Conservation (phyloP, 2,888 invertebrate genomes). For the Parnassius mnemosyne region DNA sequence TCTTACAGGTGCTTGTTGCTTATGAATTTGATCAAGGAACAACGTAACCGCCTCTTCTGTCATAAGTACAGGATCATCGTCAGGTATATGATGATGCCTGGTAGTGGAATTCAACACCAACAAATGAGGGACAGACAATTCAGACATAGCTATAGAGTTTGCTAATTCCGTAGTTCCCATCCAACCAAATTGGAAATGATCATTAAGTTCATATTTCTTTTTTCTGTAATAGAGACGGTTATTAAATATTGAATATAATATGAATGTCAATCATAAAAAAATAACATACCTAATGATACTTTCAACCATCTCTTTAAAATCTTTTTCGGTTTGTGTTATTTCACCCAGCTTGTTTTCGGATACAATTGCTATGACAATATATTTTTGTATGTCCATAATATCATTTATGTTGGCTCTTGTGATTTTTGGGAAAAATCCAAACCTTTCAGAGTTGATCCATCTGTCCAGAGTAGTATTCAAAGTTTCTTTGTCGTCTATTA, state of each 20-base stretch:
- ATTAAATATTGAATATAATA: slow-evolving; percentile 25
- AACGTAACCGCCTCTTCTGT: slow-evolving; percentile 88
- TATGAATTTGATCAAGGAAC: slow-evolving; percentile 88
- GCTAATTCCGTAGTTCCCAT: slow-evolving; percentile 93
- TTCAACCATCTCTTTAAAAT: slow-evolving; percentile 92
- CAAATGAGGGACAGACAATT: slow-evolving; percentile 90
- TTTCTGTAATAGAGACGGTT: slow-evolving; percentile 46
- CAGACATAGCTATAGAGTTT: slow-evolving; percentile 95
- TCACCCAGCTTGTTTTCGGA: slow-evolving; percentile 93
- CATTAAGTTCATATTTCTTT: slow-evolving; percentile 87
- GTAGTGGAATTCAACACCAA: slow-evolving; percentile 95
- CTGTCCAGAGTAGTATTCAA: slow-evolving; percentile 87
- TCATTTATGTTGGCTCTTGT: slow-evolving; percentile 92
- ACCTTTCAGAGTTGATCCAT: slow-evolving; percentile 95
- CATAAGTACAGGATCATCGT: slow-evolving; percentile 89
- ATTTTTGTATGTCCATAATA: slow-evolving; percentile 90
- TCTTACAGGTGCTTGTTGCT: slow-evolving; percentile 88
- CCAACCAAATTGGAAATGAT: slow-evolving; percentile 97
- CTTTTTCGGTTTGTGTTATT: slow-evolving; percentile 88
- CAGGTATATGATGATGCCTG: slow-evolving; percentile 95
- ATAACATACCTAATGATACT: slow-evolving; percentile 82
- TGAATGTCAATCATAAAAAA: too few species aligned
- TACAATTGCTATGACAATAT: slow-evolving; percentile 91
- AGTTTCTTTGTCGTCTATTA: slow-evolving; percentile 53
- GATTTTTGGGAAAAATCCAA: slow-evolving; percentile 93